These are phyloP conservation scores for Xanthostigma xanthostigma DNA, from an alignment of 2,888 invertebrate species.

Conservation along the genomic window DNA sequence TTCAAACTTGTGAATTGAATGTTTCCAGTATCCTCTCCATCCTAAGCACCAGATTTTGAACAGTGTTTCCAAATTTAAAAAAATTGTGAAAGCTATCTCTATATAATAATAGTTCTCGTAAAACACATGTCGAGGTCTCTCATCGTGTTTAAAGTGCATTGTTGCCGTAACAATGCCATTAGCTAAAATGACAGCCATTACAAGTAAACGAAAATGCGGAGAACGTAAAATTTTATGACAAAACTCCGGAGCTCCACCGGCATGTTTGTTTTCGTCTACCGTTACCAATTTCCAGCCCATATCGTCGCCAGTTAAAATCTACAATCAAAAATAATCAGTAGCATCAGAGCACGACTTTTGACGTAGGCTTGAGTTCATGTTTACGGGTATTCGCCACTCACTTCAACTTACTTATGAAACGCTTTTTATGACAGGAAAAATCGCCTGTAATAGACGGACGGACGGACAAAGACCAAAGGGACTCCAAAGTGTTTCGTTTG, in stretches of 20 bases:
- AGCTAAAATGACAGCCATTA: conserved; percentile 87
- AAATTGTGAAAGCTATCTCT: conserved; percentile 87
- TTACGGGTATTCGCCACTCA: too few relatives aligned
- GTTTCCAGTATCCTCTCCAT: conserved; percentile 86
- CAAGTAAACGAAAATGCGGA: conserved; percentile 80
- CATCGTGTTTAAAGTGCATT: conserved; percentile 88
- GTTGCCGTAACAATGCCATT: conserved; percentile 95
- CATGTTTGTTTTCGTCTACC: conserved; percentile 91
- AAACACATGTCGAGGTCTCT: conserved; percentile 63
- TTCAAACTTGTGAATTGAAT: conserved; percentile 97
- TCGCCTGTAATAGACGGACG: too few relatives aligned
- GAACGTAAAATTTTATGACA: conserved; percentile 77
- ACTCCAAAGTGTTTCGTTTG: too few relatives aligned
- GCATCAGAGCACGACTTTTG: too few relatives aligned
- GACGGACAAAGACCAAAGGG: too few relatives aligned
- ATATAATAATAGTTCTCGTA: conserved; percentile 87
- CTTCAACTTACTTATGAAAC: too few relatives aligned
- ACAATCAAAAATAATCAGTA: conserved; percentile 10
- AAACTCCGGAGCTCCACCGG: conserved; percentile 69
- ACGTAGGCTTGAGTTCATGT: too few relatives aligned
- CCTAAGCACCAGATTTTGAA: conserved; percentile 98
- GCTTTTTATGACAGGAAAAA: too few relatives aligned
- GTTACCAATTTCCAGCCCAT: conserved; percentile 92
- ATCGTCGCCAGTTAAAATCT: conserved; percentile 85
- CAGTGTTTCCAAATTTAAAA: conserved; percentile 85